These are phyloP conservation scores for Nephrotoma guestfalica DNA, from an alignment of 2,888 invertebrate species.

Conservation along the genomic window DNA sequence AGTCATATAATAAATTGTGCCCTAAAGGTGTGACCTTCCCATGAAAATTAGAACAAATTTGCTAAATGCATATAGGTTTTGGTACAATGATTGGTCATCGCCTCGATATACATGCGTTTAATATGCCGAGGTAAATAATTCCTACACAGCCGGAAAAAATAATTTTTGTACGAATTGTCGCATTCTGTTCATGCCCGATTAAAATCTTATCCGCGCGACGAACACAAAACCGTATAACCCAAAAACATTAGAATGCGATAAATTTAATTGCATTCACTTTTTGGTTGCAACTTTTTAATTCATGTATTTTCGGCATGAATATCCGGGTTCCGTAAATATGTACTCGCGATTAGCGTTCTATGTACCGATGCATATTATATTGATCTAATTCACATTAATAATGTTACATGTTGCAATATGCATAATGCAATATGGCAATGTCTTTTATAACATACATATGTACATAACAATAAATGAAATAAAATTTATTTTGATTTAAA, in stretches of 20 bases:
- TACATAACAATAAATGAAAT: neutral
- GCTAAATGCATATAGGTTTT: neutral
- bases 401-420: neutral
- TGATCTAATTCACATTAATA: neutral
- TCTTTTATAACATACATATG: neutral
- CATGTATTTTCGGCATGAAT: neutral
- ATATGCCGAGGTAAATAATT: neutral
- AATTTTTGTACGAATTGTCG: neutral
- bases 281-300: neutral
- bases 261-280: neutral
- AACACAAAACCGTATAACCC: neutral
- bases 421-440: neutral
- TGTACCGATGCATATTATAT: neutral
- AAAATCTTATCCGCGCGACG: neutral
- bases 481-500: neutral
- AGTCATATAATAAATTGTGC: neutral
- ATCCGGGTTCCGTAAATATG: neutral
- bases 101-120: neutral
- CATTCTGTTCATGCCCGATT: neutral
- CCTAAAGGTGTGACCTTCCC: neutral
- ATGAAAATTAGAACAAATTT: neutral
- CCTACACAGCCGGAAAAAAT: neutral
- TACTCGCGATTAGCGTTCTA: neutral
- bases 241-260: neutral
- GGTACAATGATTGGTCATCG: neutral